phyloP scores from a whole-genome alignment of 2,113 vertebrate species.

The Pithys albifrons region DNA sequence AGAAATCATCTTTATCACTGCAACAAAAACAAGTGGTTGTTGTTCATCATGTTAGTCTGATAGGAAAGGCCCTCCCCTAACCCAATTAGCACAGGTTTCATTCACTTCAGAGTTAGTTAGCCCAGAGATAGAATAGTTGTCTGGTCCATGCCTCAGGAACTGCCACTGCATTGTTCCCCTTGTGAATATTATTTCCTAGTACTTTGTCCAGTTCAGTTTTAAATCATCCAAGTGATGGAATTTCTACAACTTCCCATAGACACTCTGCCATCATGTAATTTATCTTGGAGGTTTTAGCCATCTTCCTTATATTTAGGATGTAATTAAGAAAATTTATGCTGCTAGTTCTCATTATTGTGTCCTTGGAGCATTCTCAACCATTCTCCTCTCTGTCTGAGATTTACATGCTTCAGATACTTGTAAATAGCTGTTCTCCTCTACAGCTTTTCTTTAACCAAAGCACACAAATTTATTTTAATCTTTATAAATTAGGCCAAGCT shows the following conservation, averaged over 20 bases:
- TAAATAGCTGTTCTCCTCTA: conserved; percentile 42
- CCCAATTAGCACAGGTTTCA: neutral
- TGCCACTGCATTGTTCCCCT: neutral
- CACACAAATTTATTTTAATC: conserved; percentile 51
- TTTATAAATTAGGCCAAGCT: conserved; percentile 44
- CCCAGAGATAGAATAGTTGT: neutral
- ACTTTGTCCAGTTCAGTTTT: conserved; percentile 21
- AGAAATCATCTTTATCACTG: neutral
- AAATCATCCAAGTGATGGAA: conserved; percentile 45
- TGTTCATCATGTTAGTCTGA: neutral
- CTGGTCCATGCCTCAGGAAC: neutral
- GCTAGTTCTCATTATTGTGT: conserved; percentile 44
- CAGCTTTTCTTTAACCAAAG: conserved; percentile 36
- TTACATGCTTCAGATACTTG: conserved; percentile 53
- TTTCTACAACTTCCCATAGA: conserved; percentile 35
- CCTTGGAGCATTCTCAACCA: conserved; percentile 42
- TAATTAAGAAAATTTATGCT: conserved; percentile 64
- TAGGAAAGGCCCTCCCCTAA: neutral
- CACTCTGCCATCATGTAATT: conserved; percentile 15
- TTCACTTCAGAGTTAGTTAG: neutral
- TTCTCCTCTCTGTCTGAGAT: conserved; percentile 37
- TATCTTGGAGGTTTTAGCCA: neutral
- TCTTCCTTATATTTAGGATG: conserved; percentile 49
- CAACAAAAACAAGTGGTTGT: neutral
- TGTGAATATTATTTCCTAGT: conserved; percentile 12